Evolutionary conservation across 2,888 invertebrate species (phyloP).

Genomic region (Pollenia griseotomentosa): DNA sequence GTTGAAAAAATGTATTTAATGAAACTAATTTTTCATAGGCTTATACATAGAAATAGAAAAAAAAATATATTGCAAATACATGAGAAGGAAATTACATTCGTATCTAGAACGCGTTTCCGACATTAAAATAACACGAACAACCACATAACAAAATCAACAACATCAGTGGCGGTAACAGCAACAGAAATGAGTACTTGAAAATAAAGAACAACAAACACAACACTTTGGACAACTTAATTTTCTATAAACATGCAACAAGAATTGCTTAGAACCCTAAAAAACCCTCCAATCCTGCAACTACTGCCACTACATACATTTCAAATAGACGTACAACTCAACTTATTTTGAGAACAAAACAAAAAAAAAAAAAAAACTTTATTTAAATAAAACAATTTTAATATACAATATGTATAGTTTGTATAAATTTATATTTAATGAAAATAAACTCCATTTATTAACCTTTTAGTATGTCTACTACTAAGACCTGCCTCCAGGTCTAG

Average conservation of each 20-base stretch:
- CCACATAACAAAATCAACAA: conserved; percentile 68
- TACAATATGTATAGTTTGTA: not conserved
- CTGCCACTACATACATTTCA: conserved; percentile 1
- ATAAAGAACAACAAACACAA: conserved; percentile 70
- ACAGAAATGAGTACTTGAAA: conserved; percentile 60
- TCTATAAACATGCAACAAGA: conserved; percentile 77
- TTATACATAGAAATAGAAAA: conserved; percentile 17
- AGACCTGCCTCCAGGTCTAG: conserved; percentile 64
- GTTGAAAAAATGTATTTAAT: conserved; percentile 49
- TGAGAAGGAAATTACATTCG: conserved; percentile 74
- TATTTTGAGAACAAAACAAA: conserved; percentile 58
- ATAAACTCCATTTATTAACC: conserved; percentile 67
- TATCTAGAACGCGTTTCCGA: conserved; percentile 79
- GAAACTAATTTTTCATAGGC: conserved; percentile 68
- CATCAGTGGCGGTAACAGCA: conserved; percentile 73
- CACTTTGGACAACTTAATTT: conserved; percentile 79
- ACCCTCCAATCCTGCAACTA: not conserved
- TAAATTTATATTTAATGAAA: conserved; percentile 45
- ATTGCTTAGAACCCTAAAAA: conserved; percentile 5
- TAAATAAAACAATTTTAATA: conserved; percentile 48
- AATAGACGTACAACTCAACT: conserved; percentile 20
- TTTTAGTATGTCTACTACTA: conserved; percentile 62
- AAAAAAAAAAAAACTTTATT: conserved; percentile 31
- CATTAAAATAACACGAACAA: conserved; percentile 71
- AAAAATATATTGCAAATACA: conserved; percentile 38